Base-by-base conservation (phyloP, 1,140 invertebrate species). In the Lepidostoma basale region DNA sequence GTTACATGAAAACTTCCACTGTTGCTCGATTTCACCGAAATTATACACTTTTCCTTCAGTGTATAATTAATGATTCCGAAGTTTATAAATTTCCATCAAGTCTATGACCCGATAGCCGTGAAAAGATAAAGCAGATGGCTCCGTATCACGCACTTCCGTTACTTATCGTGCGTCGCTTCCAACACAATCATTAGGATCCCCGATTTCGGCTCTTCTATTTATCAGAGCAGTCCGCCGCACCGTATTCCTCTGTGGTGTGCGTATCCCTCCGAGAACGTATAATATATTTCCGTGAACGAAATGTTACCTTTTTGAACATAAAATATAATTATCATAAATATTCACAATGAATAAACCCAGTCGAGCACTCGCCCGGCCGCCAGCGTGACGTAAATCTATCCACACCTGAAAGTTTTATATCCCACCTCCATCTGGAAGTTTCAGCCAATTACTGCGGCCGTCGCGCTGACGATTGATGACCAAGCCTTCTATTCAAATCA, bases 41-140 rank as follows among this genome's bases (percentile, higher is more conserved):
- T 65, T 59, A 69, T 36, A 69, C 62, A 59, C 49, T 69, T 63
- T 22, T 3, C 1, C 52, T 65, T 40, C 62, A 60, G 68, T 58
- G 52, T 66, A 62, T 70, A 70, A 70, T 70, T 66, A 70, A 70
- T 70, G 68, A 70, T 62, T 70, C 62, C 45, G 62, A 70, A 70
- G 33, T 70, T 70, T 70, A 62, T 66, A 70, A 70, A 70, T 70
- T 70, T 66, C 58, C 68, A 70, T 70, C 68, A 44, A 66, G 62
- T 62, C 62, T 68, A 68, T 69, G 68, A 70, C 42, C 56, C 39
- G 68, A 70, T 70, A 70, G 68, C 68, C 58, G 63, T 52, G 63
- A 66, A 66, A 39, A 70, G 68, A 70, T 70, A 70, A 66, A 66
- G 58, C 63, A 28, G 62, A 70, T 66, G 12, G 63, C 63, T 28